Conservation (phyloP, 2,797 vertebrate genomes). For the Protosalanx chinensis region DNA sequence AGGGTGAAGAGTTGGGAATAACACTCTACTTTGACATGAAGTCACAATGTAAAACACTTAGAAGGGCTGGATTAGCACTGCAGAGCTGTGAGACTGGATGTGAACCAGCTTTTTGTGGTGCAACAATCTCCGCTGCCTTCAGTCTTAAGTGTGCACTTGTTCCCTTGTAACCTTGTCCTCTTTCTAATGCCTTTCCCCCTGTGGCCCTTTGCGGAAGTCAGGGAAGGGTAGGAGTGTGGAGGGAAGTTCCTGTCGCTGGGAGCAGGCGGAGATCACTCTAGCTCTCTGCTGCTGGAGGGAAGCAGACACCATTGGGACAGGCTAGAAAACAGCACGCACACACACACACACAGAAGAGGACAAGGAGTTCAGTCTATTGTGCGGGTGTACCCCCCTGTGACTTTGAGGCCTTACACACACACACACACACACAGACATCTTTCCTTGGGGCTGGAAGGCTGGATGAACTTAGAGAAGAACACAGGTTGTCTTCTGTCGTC, state of each 20-base stretch:
- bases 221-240: background rate
- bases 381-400: background rate
- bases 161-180: background rate
- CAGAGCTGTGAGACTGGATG: background rate
- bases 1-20: background rate
- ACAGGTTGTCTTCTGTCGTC: constrained; percentile 37
- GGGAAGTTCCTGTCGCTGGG: background rate
- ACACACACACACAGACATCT: background rate
- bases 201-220: background rate
- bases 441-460: constrained; percentile 8
- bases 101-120: background rate
- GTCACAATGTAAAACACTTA: background rate
- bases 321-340: too few species aligned
- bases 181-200: background rate
- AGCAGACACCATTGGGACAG: too few species aligned
- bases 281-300: too few species aligned
- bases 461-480: constrained; percentile 35
- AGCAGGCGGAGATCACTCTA: too few species aligned
- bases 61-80: too few species aligned
- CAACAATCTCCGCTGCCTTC: too few species aligned
- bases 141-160: background rate
- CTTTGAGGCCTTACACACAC: background rate
- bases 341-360: background rate
- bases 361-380: too few species aligned
- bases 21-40: background rate